phyloP scores from a whole-genome alignment of 1,140 invertebrate species.

The Bathynomus jamesi region DNA sequence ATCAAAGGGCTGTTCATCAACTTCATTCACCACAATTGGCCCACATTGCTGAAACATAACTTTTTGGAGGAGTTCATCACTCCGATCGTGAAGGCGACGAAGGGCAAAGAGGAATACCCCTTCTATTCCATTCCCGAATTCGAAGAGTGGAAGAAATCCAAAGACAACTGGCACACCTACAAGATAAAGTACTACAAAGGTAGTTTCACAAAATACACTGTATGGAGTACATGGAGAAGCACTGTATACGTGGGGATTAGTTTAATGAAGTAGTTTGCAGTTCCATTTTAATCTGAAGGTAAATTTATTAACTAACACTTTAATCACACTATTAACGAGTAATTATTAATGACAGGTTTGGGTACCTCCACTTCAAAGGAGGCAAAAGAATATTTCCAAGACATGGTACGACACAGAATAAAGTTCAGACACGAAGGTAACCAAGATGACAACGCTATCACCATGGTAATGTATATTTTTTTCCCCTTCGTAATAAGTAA shows the following conservation, averaged over 20 bases:
- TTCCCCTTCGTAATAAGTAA: no score
- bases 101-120: slow-evolving; percentile 68
- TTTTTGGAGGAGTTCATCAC: slow-evolving; percentile 99
- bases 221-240: no score
- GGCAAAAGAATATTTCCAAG: slow-evolving; percentile 96
- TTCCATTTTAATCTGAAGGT: no score
- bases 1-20: slow-evolving; percentile 99
- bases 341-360: slow-evolving; percentile 80
- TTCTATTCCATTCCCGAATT: slow-evolving; percentile 99
- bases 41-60: slow-evolving; percentile 74
- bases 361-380: slow-evolving; percentile 97
- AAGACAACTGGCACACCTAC: slow-evolving; percentile 85
- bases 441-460: slow-evolving; percentile 86
- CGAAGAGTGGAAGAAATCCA: slow-evolving; percentile 91
- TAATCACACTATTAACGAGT: no score
- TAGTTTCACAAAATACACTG: slow-evolving; percentile 42
- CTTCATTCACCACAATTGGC: slow-evolving; percentile 99
- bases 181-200: slow-evolving; percentile 99
- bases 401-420: slow-evolving; percentile 91
- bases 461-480: slow-evolving; percentile 55
- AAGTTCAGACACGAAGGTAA: slow-evolving; percentile 76
- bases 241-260: no score
- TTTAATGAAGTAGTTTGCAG: no score
- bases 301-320: no score
- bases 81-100: slow-evolving; percentile 94